Conservation (phyloP, 2,113 vertebrate genomes). For the Varanus salvator region DNA sequence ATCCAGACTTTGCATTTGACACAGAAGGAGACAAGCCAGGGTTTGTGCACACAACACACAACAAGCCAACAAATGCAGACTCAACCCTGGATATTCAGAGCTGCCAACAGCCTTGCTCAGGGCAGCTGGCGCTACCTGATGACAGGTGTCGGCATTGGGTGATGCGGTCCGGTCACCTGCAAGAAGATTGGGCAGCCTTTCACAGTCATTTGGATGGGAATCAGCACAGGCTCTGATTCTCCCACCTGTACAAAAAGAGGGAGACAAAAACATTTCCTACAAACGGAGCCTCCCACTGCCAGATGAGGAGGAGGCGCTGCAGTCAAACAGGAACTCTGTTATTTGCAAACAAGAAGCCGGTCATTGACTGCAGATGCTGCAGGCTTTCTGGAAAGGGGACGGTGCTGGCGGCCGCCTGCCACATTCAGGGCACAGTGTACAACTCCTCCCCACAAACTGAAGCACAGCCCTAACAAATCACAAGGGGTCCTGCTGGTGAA, state of each 20-base stretch:
- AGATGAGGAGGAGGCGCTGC: neutral
- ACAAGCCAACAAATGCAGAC: neutral
- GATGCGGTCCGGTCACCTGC: slow-evolving; percentile 81
- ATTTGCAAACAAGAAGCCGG: neutral
- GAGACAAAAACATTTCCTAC: neutral
- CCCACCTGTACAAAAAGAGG: slow-evolving; percentile 83
- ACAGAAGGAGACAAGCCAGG: too few species aligned
- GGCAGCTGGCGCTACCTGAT: slow-evolving; percentile 79
- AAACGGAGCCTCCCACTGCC: slow-evolving; percentile 11
- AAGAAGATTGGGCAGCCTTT: slow-evolving; percentile 92
- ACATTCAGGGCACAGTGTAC: too few species aligned
- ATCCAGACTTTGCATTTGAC: too few species aligned
- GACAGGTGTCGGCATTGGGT: slow-evolving; percentile 75
- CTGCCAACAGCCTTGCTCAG: neutral
- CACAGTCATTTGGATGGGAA: slow-evolving; percentile 86
- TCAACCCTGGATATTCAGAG: neutral
- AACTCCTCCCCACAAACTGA: neutral
- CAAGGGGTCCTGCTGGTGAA: too few species aligned
- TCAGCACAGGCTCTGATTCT: slow-evolving; percentile 75
- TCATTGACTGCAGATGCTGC: neutral
- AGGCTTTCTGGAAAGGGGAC: too few species aligned
- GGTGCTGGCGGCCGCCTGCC: neutral
- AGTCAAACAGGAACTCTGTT: neutral
- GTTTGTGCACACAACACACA: neutral
- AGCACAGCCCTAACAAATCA: neutral